A percentile compares a stretch with the other conserved stretches of the same genome.
Evolutionary conservation across 2,113 vertebrate genomes (phyloP).

Genomic region (Hystrix brachyura): DNA sequence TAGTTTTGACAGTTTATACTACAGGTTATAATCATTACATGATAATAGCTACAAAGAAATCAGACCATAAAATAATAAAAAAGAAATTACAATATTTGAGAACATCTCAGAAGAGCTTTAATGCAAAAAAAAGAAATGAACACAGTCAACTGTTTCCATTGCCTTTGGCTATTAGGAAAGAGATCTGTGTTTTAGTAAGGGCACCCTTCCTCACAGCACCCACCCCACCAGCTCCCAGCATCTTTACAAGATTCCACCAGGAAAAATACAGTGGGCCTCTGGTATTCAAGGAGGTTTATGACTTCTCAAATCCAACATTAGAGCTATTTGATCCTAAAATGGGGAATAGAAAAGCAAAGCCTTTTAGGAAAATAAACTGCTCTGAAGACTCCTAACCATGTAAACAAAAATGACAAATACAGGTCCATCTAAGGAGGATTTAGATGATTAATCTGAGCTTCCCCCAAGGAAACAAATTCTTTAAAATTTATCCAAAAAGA

Average conservation of each 20-base stretch:
- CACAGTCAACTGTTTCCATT: not conserved
- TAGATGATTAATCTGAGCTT: slow-evolving; percentile 78
- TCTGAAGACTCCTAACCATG: slow-evolving; percentile 80
- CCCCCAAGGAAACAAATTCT: slow-evolving; percentile 77
- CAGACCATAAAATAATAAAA: not conserved
- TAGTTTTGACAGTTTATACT: not conserved
- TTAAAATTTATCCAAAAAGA: slow-evolving; percentile 81
- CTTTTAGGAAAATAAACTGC: slow-evolving; percentile 79
- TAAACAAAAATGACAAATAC: slow-evolving; percentile 79
- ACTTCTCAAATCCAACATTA: slow-evolving; percentile 77
- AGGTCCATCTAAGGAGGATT: slow-evolving; percentile 79
- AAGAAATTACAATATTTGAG: not conserved
- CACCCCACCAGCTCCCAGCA: not conserved
- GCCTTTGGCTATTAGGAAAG: slow-evolving; percentile 48
- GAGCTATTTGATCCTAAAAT: slow-evolving; percentile 74
- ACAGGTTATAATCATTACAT: not conserved
- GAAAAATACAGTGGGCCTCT: slow-evolving; percentile 60
- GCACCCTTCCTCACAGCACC: not conserved
- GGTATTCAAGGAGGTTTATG: slow-evolving; percentile 57
- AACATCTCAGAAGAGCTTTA: slow-evolving; percentile 57
- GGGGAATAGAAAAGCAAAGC: slow-evolving; percentile 70
- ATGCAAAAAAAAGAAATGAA: slow-evolving; percentile 22
- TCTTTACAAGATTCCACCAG: slow-evolving; percentile 55
- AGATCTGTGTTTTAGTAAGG: slow-evolving; percentile 70
- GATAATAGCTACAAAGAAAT: not conserved